Evolutionary conservation across 2,113 vertebrate genomes (phyloP).

Genomic region (Pteronura brasiliensis): DNA sequence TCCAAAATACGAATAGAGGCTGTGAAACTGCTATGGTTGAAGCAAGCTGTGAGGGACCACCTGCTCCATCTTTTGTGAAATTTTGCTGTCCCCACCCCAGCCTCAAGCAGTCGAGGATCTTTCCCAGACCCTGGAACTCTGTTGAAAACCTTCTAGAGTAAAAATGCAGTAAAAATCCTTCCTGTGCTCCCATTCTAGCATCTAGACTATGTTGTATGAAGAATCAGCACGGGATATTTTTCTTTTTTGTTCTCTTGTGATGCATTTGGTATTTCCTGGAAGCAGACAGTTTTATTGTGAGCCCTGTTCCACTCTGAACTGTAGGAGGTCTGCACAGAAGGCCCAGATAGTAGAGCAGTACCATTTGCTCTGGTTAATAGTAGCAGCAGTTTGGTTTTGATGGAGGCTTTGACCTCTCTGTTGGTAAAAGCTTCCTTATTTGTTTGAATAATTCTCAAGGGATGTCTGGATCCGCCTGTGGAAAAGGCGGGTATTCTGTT

Average conservation of each 20-base stretch:
- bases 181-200: background rate
- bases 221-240: background rate
- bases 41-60: background rate
- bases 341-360: background rate
- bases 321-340: background rate
- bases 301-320: background rate
- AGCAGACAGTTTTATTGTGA: background rate
- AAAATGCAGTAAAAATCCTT: background rate
- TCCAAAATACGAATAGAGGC: background rate
- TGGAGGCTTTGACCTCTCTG: background rate
- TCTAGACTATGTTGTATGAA: background rate
- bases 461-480: background rate
- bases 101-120: background rate
- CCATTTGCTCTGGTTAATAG: conserved; percentile 22
- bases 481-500: background rate
- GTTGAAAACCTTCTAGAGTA: background rate
- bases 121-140: background rate
- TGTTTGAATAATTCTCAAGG: conserved; percentile 28
- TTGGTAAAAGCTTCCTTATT: conserved; percentile 24
- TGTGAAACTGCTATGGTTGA: background rate
- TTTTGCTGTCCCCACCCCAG: background rate
- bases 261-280: conserved; percentile 3
- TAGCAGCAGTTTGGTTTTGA: conserved; percentile 14
- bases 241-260: background rate
- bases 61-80: background rate